A percentile compares a stretch with the other conserved stretches of the same genome.
These are phyloP conservation scores for Notodonta dromedarius DNA, from an alignment of 2,888 invertebrate species.

Conservation along the genomic window DNA sequence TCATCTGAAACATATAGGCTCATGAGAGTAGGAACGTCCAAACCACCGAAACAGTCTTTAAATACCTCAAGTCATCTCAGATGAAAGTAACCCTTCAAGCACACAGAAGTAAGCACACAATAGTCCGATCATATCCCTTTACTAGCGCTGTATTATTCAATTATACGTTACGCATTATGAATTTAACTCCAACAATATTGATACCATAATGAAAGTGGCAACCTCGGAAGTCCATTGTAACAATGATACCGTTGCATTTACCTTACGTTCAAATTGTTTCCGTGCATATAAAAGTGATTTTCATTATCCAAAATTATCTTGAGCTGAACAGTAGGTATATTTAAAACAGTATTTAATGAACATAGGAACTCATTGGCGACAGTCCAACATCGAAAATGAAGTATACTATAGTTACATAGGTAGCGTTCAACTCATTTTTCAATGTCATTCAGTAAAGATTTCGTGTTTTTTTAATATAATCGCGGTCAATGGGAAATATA, in stretches of 20 bases:
- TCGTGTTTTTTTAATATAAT: constrained; percentile 26
- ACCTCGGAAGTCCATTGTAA: constrained; percentile 10
- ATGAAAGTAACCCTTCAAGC: constrained; percentile 49
- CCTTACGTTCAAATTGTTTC: constrained; percentile 10
- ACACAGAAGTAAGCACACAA: constrained; percentile 58
- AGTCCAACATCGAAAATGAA: constrained; percentile 47
- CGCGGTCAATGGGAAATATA: constrained; percentile 17
- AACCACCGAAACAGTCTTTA: constrained; percentile 1
- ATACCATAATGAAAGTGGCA: constrained; percentile 21
- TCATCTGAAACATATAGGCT: constrained; percentile 88
- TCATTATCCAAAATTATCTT: constrained; percentile 18
- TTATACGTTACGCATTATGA: constrained; percentile 13
- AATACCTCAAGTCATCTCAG: constrained; percentile 17
- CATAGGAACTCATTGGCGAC: constrained; percentile 52
- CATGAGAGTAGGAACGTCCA: constrained; percentile 65
- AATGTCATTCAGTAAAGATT: constrained; percentile 45
- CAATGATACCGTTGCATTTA: background rate
- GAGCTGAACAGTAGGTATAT: constrained; percentile 20
- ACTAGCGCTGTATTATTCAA: constrained; percentile 57
- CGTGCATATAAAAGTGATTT: constrained; percentile 17
- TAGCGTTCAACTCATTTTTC: constrained; percentile 40
- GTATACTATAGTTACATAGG: constrained; percentile 38
- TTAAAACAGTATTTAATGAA: constrained; percentile 22
- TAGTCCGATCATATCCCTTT: constrained; percentile 78
- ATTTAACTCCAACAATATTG: background rate